Percentiles rank a stretch among this genome's conserved stretches.
These are phyloP conservation scores for Drosophila paramelanica DNA, from an alignment of 2,888 invertebrate genomes.

Conservation along the genomic window DNA sequence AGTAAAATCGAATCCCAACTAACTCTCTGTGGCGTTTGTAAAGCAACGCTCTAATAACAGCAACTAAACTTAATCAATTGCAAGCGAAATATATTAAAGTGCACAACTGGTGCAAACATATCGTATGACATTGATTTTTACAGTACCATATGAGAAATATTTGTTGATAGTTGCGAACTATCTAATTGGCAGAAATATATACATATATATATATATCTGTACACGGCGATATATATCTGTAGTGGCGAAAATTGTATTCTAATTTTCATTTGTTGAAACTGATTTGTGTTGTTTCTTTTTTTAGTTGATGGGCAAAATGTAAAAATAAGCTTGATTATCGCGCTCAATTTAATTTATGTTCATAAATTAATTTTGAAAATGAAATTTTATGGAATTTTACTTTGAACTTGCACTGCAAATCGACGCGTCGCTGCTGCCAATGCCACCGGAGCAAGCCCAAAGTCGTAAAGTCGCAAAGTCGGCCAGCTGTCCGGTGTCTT, in stretches of 20 bases:
- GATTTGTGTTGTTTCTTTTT: slow-evolving; percentile 21
- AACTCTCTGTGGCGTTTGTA: background rate
- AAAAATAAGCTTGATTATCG: slow-evolving; percentile 42
- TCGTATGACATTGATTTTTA: too few relatives aligned
- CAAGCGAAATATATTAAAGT: background rate
- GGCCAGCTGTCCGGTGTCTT: slow-evolving; percentile 23
- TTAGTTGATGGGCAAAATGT: slow-evolving; percentile 23
- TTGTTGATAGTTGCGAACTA: too few relatives aligned
- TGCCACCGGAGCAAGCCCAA: slow-evolving; percentile 11
- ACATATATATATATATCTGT: too few relatives aligned
- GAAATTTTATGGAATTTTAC: slow-evolving; percentile 74
- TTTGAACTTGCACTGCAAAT: slow-evolving; percentile 64
- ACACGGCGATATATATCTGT: too few relatives aligned
- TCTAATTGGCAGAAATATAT: too few relatives aligned
- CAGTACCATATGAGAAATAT: too few relatives aligned
- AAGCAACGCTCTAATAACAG: background rate
- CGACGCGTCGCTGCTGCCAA: slow-evolving; percentile 24
- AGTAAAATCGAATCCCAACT: background rate
- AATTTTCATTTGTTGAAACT: slow-evolving; percentile 18
- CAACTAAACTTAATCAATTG: background rate
- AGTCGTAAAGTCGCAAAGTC: slow-evolving; percentile 21
- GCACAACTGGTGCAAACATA: background rate
- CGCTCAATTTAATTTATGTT: slow-evolving; percentile 71
- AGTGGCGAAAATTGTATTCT: background rate
- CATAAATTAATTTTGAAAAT: slow-evolving; percentile 77